Conservation (phyloP, 2,113 vertebrate species). For the Vidua macroura region DNA sequence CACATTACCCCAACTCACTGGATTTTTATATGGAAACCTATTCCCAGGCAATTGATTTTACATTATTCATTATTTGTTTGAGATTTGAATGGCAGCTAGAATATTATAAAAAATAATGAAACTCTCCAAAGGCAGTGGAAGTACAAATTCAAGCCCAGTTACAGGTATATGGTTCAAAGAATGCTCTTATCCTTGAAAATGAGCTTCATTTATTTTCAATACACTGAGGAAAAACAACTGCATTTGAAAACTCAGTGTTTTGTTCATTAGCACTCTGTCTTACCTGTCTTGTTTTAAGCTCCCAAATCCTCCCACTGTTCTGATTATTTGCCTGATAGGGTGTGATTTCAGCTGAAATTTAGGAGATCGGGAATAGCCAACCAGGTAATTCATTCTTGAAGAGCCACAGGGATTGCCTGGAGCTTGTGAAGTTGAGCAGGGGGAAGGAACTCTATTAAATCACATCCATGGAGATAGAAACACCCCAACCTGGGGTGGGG, state of each 20-base stretch:
- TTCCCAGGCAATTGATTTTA: conserved; percentile 27
- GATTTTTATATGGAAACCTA: conserved; percentile 11
- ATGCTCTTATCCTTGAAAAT: neutral
- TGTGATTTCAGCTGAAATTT: conserved; percentile 9
- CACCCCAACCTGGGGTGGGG: neutral
- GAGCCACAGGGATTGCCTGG: neutral
- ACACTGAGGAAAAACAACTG: neutral
- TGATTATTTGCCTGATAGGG: neutral
- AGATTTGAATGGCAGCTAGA: conserved; percentile 36
- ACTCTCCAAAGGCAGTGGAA: neutral
- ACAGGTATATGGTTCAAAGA: neutral
- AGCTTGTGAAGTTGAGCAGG: neutral
- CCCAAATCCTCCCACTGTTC: neutral
- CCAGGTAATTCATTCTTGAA: neutral
- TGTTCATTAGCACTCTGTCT: conserved; percentile 27
- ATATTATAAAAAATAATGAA: conserved; percentile 20
- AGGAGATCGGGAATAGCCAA: neutral
- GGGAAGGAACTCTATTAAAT: neutral
- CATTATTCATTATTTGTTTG: conserved; percentile 40
- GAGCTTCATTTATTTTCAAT: neutral
- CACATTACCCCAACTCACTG: neutral
- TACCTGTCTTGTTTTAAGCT: neutral
- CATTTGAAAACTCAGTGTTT: neutral
- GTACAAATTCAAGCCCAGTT: neutral
- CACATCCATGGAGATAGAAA: neutral